Evolutionary conservation across 1,140 invertebrate species (phyloP), one percentile per base, ranked within the genome.

Genomic region (Aphaenogaster ashmeadi): DNA sequence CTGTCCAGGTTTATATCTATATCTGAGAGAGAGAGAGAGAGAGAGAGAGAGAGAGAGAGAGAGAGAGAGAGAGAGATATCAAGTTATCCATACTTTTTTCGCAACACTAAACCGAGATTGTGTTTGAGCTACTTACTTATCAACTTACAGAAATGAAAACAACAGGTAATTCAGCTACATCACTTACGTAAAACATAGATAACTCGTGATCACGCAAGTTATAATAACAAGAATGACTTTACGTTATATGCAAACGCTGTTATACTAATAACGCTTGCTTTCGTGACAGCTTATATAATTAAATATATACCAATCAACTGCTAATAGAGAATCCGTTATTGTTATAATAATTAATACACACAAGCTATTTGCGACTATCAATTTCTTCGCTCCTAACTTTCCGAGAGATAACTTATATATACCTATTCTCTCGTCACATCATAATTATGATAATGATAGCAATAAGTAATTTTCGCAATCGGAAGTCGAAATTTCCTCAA

Each of bases 81-180:
- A 36, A 47, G 9, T 79, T 79, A 64, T 66, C 11, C 38, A 21
- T 66, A n/a, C 1, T 36, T 27, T 27, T 27, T 27, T 33, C 3
- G 7, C 6, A 36, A 36, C n/a, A 64, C 4, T 38, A 64, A 18
- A n/a, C 15, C 5, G 11, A 47, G 18, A 47, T 50, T 64, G 18
- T n/a, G 18, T 36, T 62, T 62, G 13, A 62, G 2, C 21, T 78
- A 44, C 21, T 44, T 44, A 78, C n/a, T 62, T 47, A 36, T 79
- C 58, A 47, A 62, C 41, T 47, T 64, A 21, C 41, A 50, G 2
- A 21, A 36, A 11, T 36, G 18, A 78, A 66, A n/a, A 78, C 27
- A 78, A 78, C 27, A 64, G 36, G 13, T 60, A 41, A 47, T 47
- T 78, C 58, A 47, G 9, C 1, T 9, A 21, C 13, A 41, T 18